A percentile compares a stretch with the other conserved stretches of the same genome.
Evolutionary conservation across 1,140 invertebrate species (phyloP).

Genomic region (Whitmania pigra): DNA sequence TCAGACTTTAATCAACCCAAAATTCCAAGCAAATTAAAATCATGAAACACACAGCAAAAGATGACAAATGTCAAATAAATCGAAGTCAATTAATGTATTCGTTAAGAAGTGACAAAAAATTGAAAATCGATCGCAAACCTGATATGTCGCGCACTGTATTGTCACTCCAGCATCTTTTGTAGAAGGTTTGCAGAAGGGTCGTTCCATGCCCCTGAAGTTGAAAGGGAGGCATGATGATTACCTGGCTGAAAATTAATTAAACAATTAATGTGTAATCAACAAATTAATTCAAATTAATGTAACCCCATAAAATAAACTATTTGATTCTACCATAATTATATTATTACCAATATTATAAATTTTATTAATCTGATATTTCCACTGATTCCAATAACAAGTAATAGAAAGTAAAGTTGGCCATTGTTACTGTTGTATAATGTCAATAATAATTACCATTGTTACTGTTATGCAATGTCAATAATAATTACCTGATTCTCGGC

Average conservation of each 20-base stretch:
- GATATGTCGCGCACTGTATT: conserved; percentile 71
- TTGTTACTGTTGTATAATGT: too few species aligned
- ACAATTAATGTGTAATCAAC: too few species aligned
- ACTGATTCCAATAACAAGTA: too few species aligned
- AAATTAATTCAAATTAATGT: too few species aligned
- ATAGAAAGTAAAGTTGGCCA: too few species aligned
- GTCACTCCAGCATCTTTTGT: conserved; percentile 57
- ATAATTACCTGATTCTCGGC: conserved; percentile 57
- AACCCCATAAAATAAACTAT: not conserved
- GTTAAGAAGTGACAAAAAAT: too few species aligned
- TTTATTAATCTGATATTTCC: too few species aligned
- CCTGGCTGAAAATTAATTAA: conserved; percentile 54
- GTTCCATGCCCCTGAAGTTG: conserved; percentile 70
- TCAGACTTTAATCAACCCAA: conserved; percentile 1
- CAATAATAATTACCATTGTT: not conserved
- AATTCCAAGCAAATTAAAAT: not conserved
- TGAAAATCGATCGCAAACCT: conserved; percentile 43
- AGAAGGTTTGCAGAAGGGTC: conserved; percentile 61
- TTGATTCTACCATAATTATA: too few species aligned
- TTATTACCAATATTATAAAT: too few species aligned
- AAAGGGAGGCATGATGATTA: conserved; percentile 76
- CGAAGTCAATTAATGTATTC: too few species aligned
- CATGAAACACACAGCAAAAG: not conserved
- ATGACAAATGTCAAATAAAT: conserved; percentile 6
- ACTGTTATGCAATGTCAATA: not conserved